Base-by-base conservation (phyloP, 2,888 invertebrate species). In the Sylvicola fuscatus region DNA sequence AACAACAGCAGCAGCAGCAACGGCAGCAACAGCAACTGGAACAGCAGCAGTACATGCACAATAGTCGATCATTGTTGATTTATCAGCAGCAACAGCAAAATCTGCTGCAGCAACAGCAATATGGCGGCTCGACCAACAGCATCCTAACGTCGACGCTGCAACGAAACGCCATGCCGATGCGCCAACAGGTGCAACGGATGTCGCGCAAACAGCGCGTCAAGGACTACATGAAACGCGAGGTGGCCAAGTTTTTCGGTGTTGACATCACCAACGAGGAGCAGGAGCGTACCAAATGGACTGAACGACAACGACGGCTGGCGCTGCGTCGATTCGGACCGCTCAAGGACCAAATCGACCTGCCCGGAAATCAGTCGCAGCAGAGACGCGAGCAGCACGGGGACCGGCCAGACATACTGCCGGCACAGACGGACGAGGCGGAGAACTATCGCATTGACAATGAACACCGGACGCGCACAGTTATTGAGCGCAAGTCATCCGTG, bases 391-490 rank as follows among this genome's bases (percentile, higher is more conserved):
- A 37, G 14, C 38, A 37, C 11, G 42, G 48, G 1, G 56, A 57
- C 37, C 48, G 59, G 2, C 59, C 59, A 2, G 59, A 59, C 34
- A 54, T 59, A 30, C 41, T 59, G 27, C 58, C 58, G 2, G 50
- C 50, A 8, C 15, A 33, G 33, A 30, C 32, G 36, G 27, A 33
- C 32, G 13, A 33, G 21, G 21, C 21, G 5, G 21, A 21, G 8
- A 21, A 21, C 21, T 21, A 21, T 21, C 21, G 21, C 31, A 51
- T 28, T 68, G 77, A 51, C 79, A 79, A 64, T 81, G 83, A 49
- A 81, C 83, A 41, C 84, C 29, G 65, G 77, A 21, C 21, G 21
- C 21, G 21, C 8, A 49, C 79, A 84, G 70, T 74, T 39, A 51
- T 56, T 2, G 57, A 57, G 38, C 53, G 55, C 1, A 59, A 58